phyloP scores from a whole-genome alignment of 2,888 invertebrate genomes.

The Lathronympha strigana region DNA sequence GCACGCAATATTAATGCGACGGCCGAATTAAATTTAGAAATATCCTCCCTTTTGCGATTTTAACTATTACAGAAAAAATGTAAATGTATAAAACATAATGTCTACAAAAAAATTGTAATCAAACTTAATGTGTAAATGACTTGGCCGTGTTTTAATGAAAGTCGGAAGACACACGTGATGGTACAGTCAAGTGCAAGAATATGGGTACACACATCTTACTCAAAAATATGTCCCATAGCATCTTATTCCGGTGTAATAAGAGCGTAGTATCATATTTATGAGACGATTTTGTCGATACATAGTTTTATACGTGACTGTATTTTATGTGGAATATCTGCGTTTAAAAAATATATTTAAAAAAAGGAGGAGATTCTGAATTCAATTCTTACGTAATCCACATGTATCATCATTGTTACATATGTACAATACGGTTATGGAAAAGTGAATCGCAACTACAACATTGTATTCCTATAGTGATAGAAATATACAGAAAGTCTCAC shows the following conservation, averaged over 20 bases:
- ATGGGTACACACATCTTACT: too few species aligned
- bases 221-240: too few species aligned
- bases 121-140: not conserved
- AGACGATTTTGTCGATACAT: too few species aligned
- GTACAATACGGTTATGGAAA: conserved; percentile 29
- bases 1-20: conserved; percentile 15
- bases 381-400: conserved; percentile 18
- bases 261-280: too few species aligned
- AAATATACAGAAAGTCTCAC: conserved; percentile 29
- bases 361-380: conserved; percentile 41
- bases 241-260: too few species aligned
- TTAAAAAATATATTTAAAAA: conserved; percentile 1
- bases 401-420: conserved; percentile 20
- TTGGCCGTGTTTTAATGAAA: not conserved
- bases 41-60: conserved; percentile 30
- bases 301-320: not conserved
- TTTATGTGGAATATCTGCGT: not conserved
- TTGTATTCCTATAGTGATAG: conserved; percentile 30
- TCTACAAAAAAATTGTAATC: not conserved
- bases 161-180: not conserved
- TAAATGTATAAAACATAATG: not conserved
- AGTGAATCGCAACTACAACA: conserved; percentile 34
- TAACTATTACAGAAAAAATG: not conserved
- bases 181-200: too few species aligned
- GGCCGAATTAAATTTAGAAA: conserved; percentile 35